Conservation (phyloP, 2,888 invertebrate genomes). For the Agonopterix alstromeriana region DNA sequence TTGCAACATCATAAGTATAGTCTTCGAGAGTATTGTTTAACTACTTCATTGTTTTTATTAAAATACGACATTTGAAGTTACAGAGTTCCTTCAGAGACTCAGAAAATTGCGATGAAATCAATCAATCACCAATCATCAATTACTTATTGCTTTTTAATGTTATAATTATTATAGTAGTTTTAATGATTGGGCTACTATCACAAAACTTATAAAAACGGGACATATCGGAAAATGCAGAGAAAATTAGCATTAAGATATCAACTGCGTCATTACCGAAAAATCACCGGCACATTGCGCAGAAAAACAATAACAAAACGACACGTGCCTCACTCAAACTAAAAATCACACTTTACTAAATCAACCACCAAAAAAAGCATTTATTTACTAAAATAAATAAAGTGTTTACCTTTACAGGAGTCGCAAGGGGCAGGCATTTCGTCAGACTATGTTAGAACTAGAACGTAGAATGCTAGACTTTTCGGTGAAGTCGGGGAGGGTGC, state of each 20-base stretch:
- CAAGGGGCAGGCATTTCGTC: conserved; percentile 62
- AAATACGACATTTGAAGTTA: too few species aligned
- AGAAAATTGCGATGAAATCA: too few species aligned
- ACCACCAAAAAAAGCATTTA: background rate
- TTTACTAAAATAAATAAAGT: background rate
- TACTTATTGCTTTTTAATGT: too few species aligned
- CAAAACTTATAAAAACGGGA: too few species aligned
- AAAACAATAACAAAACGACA: conserved; percentile 17
- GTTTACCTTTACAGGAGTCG: conserved; percentile 62
- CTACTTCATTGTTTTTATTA: too few species aligned
- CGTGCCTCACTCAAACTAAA: background rate
- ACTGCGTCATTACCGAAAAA: conserved; percentile 12
- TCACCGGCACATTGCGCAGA: conserved; percentile 5
- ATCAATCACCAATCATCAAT: too few species aligned
- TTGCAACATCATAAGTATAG: too few species aligned
- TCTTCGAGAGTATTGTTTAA: too few species aligned
- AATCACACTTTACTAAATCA: background rate
- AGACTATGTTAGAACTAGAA: conserved; percentile 19
- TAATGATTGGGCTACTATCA: too few species aligned
- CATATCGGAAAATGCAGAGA: background rate
- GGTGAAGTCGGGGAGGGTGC: conserved; percentile 25
- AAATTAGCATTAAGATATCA: background rate
- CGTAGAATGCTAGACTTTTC: conserved; percentile 15
- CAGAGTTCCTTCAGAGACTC: too few species aligned
- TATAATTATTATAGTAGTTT: too few species aligned